Evolutionary conservation across 2,888 invertebrate genomes (phyloP).

Genomic region (Mesorhabditis spiculigera): DNA sequence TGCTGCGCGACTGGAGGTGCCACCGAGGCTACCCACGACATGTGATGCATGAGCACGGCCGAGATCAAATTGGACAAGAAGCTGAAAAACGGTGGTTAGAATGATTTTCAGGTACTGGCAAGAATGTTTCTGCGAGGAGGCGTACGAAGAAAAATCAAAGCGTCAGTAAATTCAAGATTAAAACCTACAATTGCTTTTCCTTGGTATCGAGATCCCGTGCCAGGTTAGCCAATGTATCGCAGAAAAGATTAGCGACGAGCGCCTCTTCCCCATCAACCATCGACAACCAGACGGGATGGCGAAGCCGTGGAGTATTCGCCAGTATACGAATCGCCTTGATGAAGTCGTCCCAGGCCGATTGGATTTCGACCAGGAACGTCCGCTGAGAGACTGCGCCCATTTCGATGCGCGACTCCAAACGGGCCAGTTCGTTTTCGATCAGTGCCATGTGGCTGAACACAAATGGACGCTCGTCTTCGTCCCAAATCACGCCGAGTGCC

Average conservation of each 20-base stretch:
- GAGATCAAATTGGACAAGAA: constrained; percentile 51
- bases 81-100: constrained; percentile 25
- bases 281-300: constrained; percentile 47
- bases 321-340: constrained; percentile 36
- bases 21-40: constrained; percentile 55
- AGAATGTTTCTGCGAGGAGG: no score
- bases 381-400: constrained; percentile 27
- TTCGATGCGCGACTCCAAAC: constrained; percentile 34
- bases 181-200: constrained; percentile 41
- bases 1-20: constrained; percentile 33
- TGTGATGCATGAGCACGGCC: constrained; percentile 52
- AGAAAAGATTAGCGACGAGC: constrained; percentile 35
- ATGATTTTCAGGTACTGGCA: no score
- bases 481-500: neutral
- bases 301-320: constrained; percentile 44
- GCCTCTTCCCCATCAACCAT: constrained; percentile 26
- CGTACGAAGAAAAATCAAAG: no score
- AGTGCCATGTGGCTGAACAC: constrained; percentile 48
- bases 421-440: constrained; percentile 42
- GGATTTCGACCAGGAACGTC: constrained; percentile 38
- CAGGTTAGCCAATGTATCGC: constrained; percentile 36
- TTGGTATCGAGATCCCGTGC: constrained; percentile 40
- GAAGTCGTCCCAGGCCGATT: constrained; percentile 38
- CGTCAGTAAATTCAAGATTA: no score
- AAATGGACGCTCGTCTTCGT: neutral